These are phyloP conservation scores for Dilophus febrilis DNA, from an alignment of 2,888 invertebrate genomes.

Conservation along the genomic window DNA sequence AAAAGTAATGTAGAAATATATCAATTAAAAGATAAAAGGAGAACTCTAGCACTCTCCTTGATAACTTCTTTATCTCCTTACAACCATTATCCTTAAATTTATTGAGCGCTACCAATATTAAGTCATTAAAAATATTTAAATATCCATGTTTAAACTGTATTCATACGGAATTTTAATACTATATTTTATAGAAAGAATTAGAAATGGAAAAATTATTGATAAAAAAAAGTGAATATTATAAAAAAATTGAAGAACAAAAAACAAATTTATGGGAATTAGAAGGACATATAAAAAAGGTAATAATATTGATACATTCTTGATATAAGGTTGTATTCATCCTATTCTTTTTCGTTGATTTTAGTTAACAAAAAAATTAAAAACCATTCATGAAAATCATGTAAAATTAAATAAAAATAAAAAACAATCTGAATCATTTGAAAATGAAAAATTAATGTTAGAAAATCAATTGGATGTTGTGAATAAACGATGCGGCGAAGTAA, in stretches of 20 bases:
- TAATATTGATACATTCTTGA: too few relatives aligned
- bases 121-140: too few relatives aligned
- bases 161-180: too few relatives aligned
- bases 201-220: conserved; percentile 6
- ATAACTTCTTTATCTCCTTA: too few relatives aligned
- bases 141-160: too few relatives aligned
- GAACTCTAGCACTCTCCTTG: too few relatives aligned
- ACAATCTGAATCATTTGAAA: conserved; percentile 22
- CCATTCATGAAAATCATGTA: conserved; percentile 29
- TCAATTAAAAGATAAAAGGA: too few relatives aligned
- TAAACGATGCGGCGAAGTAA: conserved; percentile 56
- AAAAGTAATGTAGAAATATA: too few relatives aligned
- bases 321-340: too few relatives aligned
- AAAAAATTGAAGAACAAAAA: conserved; percentile 20
- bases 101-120: too few relatives aligned
- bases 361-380: conserved; percentile 27
- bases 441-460: conserved; percentile 44
- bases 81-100: too few relatives aligned
- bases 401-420: conserved; percentile 32
- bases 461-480: conserved; percentile 60
- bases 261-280: conserved; percentile 32
- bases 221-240: conserved; percentile 18
- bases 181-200: conserved; percentile 1
- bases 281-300: conserved; percentile 32
- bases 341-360: too few relatives aligned